Base-by-base conservation (phyloP, 1,140 invertebrate genomes). In the Drosophila murphyi region DNA sequence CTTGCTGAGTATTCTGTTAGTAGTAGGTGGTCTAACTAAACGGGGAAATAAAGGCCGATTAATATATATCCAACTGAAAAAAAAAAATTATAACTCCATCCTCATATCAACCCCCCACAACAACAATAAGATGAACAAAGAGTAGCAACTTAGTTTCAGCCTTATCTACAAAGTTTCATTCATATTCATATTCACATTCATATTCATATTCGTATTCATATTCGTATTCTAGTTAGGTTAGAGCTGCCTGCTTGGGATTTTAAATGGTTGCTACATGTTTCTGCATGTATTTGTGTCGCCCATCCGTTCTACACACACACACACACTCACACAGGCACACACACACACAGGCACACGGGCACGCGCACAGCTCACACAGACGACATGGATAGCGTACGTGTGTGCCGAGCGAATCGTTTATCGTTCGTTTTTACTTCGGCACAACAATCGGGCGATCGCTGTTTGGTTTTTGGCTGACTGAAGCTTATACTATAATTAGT, bases 401-500 rank as follows among this genome's bases (percentile, higher is more conserved):
- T 89, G 85, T 72, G 85, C 45, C 68, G 55, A 62, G 31, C 20
- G n/a, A 0, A 20, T 20, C 63, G 37, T 5, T 67, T 45, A 52
- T 5, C 37, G 32, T 10, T 61, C 68, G 68, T 54, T 63, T 5
- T 0, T 50, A 34, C 62, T 47, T 72, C 72, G 78, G 12, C 28
- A 20, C 41, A 2, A 0, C 45, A 51, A 54, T 78, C 77, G 80
- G 56, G 48, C 45, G 41, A 45, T 65, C 52, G 75, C 60, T 65
- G 64, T 48, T 73, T 72, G 73, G 75, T 74, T 90, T 90, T 86
- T 75, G 76, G 83, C 73, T 88, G 77, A 65, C 73, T 90, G 79
- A 80, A 92, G 88, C 76, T 91, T 92, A 90, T 92, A 92, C 78
- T 92, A 92, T 92, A 92, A 90, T 92, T 92, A 92, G 91, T 92